A percentile compares a stretch with the other conserved stretches of the same genome.
phyloP scores from a whole-genome alignment of 1,140 invertebrate genomes.

The Hyposmocoma kahamanoa region DNA sequence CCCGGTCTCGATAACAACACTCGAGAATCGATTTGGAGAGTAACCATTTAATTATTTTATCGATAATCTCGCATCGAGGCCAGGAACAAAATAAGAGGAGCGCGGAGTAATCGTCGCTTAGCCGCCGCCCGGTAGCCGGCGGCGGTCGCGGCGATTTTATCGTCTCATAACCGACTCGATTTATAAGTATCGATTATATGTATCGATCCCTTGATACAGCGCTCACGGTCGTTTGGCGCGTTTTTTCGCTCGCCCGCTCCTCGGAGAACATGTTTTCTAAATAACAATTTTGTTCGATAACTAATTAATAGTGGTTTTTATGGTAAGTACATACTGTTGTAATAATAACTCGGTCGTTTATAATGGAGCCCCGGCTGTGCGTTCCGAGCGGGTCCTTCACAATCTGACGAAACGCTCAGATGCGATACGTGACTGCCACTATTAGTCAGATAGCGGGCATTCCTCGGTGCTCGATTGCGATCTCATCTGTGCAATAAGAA shows the following conservation, averaged over 20 bases:
- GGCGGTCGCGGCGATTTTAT: conserved; percentile 60
- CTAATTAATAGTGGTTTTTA: conserved; percentile 23
- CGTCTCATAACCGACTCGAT: conserved; percentile 67
- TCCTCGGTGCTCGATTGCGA: too few species aligned
- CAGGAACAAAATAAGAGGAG: conserved; percentile 53
- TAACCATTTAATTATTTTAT: conserved; percentile 74
- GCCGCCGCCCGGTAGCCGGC: conserved; percentile 63
- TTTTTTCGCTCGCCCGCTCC: conserved; percentile 25
- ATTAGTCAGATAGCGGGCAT: too few species aligned
- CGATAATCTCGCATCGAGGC: conserved; percentile 64
- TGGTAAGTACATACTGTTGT: conserved; percentile 1
- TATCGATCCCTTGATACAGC: conserved; percentile 53
- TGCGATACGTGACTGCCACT: too few species aligned
- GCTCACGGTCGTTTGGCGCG: conserved; percentile 49
- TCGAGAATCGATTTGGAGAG: conserved; percentile 70
- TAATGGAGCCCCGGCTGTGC: background rate
- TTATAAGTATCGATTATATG: conserved; percentile 71
- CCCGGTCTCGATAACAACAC: conserved; percentile 63
- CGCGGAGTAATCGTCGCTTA: conserved; percentile 64
- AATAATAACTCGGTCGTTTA: background rate
- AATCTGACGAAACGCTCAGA: too few species aligned
- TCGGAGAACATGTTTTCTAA: conserved; percentile 25
- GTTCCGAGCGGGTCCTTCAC: background rate
- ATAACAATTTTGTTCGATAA: conserved; percentile 31
- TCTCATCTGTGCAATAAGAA: too few species aligned